Evolutionary conservation across 1,140 invertebrate genomes (phyloP), one percentile per base, ranked within the genome.

Genomic region (Ectropis grisescens): DNA sequence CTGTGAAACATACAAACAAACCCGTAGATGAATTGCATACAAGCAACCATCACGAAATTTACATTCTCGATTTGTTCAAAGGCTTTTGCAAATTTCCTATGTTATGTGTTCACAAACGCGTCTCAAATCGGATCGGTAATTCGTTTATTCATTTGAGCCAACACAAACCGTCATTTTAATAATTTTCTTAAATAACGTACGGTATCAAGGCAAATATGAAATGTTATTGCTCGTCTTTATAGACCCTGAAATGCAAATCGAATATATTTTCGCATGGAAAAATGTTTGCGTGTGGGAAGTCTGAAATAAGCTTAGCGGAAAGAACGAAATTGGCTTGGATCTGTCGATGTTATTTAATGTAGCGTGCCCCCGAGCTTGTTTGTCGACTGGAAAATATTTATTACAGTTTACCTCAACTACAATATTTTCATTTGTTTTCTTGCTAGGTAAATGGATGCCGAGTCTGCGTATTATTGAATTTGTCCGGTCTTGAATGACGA

Each of bases 291-390:
- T 56, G 44, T 37, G 47, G 53, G 36, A 60, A 58, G 50, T 58
- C 58, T 53, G 55, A 58, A 67, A 66, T 62, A 62, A 66, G 58
- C 58, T 71, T 68, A 62, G 49, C 48, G 57, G 39, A 65, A 62
- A 66, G 54, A 58, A 58, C 47, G 53, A 57, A 66, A 71, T 71
- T 71, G 67, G 60, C 67, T 62, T 51, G 54, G 54, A 62, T 62
- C 58, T 60, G 58, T 65, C 60, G 60, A 67, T 65, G 61, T 61
- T 62, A 71, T 67, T 62, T 68, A 71, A 68, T 62, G 54, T 57
- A 58, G 43, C 52, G 47, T 42, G 43, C 47, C 53, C 47, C 33
- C 39, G 41, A 50, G 55, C 49, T 58, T 60, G 55, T 61, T 59
- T 58, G 52, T 54, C 44, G 52, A 58, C 47, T 60, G 54, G 47